phyloP scores from a whole-genome alignment of 2,797 vertebrate species.

The Paguma larvata region DNA sequence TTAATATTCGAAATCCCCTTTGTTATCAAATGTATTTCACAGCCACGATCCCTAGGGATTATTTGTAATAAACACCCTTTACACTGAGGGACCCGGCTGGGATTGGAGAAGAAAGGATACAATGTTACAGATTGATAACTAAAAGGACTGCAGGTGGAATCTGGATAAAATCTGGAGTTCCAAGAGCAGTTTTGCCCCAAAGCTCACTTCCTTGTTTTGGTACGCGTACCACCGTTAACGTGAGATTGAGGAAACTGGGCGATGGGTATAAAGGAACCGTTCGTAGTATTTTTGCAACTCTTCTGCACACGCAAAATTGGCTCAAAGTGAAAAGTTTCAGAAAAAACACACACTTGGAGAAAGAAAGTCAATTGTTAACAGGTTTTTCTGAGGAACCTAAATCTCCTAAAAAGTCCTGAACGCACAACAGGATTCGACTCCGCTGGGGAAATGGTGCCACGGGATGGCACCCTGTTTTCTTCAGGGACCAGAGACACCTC shows the following conservation, averaged over 20 bases:
- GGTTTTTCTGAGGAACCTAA: constrained; percentile 20
- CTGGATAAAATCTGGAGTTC: not conserved
- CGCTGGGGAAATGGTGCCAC: constrained; percentile 73
- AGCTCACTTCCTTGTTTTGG: constrained; percentile 50
- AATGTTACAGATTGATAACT: not conserved
- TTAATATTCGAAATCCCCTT: constrained; percentile 19
- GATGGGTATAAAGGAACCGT: not conserved
- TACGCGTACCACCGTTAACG: not conserved
- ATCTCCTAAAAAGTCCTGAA: not conserved
- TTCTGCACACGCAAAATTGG: constrained; percentile 45
- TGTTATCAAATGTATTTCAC: constrained; percentile 47
- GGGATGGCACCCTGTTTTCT: constrained; percentile 78
- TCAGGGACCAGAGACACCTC: not conserved
- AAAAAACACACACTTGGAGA: not conserved
- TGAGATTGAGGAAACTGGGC: not conserved
- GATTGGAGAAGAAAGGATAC: constrained; percentile 49
- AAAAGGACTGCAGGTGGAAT: constrained; percentile 45
- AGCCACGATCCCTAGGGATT: constrained; percentile 29
- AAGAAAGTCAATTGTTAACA: not conserved
- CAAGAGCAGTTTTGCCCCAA: not conserved
- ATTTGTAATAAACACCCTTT: constrained; percentile 61
- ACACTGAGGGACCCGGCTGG: constrained; percentile 47
- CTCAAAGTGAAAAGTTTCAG: constrained; percentile 23
- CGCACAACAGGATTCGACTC: constrained; percentile 1
- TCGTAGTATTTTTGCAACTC: constrained; percentile 28